Conservation (phyloP, 2,888 invertebrate genomes). For the Epinotia bilunana region DNA sequence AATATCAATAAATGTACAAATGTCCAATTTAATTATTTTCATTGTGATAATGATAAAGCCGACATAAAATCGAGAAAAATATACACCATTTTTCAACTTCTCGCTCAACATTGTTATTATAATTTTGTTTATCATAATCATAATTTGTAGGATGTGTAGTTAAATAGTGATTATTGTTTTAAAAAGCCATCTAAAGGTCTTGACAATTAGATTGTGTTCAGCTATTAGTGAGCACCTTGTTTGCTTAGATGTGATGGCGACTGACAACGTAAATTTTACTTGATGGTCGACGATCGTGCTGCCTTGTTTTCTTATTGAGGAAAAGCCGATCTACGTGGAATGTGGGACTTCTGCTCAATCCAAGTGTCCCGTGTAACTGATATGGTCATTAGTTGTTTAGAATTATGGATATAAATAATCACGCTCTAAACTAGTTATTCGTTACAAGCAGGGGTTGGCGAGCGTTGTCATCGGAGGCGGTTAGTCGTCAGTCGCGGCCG, state of each 20-base stretch:
- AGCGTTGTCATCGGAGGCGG: conserved; percentile 45
- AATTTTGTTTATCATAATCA: neutral
- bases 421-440: neutral
- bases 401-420: conserved; percentile 2
- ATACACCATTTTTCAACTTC: neutral
- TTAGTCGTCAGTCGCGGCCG: conserved; percentile 61
- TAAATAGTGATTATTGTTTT: neutral
- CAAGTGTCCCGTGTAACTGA: neutral
- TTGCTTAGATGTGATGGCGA: neutral
- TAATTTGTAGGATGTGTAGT: neutral
- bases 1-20: neutral
- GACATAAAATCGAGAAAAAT: neutral
- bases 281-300: too few species aligned
- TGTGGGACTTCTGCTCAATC: neutral
- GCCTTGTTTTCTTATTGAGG: neutral
- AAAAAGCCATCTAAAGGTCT: neutral
- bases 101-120: too few species aligned
- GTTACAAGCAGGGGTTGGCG: neutral
- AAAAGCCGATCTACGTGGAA: neutral
- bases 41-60: neutral
- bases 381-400: neutral
- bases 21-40: neutral
- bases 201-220: neutral
- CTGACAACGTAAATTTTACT: neutral
- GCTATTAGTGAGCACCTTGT: neutral